Conservation (phyloP, 2,888 invertebrate genomes). For the Unio delphinus region DNA sequence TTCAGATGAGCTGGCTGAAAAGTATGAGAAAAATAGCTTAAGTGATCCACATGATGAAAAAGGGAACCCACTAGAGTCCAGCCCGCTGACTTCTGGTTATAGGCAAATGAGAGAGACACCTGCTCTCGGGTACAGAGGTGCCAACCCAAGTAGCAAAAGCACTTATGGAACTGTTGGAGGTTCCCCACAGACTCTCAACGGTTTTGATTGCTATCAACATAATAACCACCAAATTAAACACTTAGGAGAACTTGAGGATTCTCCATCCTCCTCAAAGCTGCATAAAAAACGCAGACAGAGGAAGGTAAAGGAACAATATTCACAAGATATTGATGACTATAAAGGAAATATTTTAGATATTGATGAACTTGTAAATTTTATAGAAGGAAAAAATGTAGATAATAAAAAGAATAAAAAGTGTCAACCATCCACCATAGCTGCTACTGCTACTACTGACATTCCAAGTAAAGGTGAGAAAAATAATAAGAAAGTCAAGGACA, state of each 20-base stretch:
- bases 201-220: neutral
- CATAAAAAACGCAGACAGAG: slow-evolving; percentile 29
- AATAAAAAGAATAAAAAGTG: slow-evolving; percentile 33
- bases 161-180: slow-evolving; percentile 18
- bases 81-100: slow-evolving; percentile 26
- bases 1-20: slow-evolving; percentile 40
- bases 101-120: slow-evolving; percentile 57
- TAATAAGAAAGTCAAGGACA: no score
- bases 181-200: neutral
- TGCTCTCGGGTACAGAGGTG: slow-evolving; percentile 20
- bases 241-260: slow-evolving; percentile 7
- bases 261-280: slow-evolving; percentile 3
- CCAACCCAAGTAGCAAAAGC: slow-evolving; percentile 9
- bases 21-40: slow-evolving; percentile 10
- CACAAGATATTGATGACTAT: slow-evolving; percentile 52
- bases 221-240: neutral
- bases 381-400: slow-evolving; percentile 47
- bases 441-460: no score
- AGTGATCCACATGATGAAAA: slow-evolving; percentile 46
- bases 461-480: no score
- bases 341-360: slow-evolving; percentile 41
- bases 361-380: slow-evolving; percentile 52
- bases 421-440: no score
- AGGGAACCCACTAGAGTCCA: slow-evolving; percentile 52
- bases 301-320: slow-evolving; percentile 25